phyloP scores from a whole-genome alignment of 1,140 invertebrate genomes.

The Monochamus saltuarius region DNA sequence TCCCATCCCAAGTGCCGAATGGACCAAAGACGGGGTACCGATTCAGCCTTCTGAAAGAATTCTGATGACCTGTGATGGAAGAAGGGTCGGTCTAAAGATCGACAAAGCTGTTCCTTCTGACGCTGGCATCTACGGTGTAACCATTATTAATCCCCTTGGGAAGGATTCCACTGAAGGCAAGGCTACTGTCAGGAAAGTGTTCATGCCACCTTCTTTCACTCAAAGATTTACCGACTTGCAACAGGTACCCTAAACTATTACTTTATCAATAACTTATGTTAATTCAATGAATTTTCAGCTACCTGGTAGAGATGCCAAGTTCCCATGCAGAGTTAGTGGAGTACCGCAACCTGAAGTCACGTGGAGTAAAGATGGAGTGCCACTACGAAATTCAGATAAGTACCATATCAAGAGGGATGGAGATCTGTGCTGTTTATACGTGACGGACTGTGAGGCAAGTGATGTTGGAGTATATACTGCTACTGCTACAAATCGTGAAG shows the following conservation, averaged over 20 bases:
- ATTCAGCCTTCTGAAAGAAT: conserved; percentile 65
- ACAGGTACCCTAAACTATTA: conserved; percentile 59
- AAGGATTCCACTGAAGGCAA: conserved; percentile 67
- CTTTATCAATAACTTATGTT: neutral
- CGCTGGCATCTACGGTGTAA: conserved; percentile 75
- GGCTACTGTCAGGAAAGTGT: conserved; percentile 76
- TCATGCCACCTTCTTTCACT: conserved; percentile 76
- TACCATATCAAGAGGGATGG: conserved; percentile 78
- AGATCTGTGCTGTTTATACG: conserved; percentile 73
- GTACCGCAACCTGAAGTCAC: conserved; percentile 82
- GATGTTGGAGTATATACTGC: conserved; percentile 80
- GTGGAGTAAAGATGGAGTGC: conserved; percentile 80
- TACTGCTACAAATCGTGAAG: conserved; percentile 76
- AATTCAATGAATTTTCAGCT: conserved; percentile 53
- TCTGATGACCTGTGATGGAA: conserved; percentile 77
- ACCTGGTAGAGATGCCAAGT: conserved; percentile 75
- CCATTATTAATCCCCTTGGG: conserved; percentile 73
- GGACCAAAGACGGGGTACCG: conserved; percentile 77
- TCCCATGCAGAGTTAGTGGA: conserved; percentile 78
- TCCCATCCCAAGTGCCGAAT: conserved; percentile 80
- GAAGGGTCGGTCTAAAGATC: conserved; percentile 75
- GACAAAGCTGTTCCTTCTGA: conserved; percentile 69
- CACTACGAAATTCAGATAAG: conserved; percentile 67
- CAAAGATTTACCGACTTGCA: conserved; percentile 83
- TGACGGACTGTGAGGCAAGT: conserved; percentile 64